Evolutionary conservation across 1,140 invertebrate genomes (phyloP), one percentile per base, ranked within the genome.

Genomic region (Drosophila murphyi): DNA sequence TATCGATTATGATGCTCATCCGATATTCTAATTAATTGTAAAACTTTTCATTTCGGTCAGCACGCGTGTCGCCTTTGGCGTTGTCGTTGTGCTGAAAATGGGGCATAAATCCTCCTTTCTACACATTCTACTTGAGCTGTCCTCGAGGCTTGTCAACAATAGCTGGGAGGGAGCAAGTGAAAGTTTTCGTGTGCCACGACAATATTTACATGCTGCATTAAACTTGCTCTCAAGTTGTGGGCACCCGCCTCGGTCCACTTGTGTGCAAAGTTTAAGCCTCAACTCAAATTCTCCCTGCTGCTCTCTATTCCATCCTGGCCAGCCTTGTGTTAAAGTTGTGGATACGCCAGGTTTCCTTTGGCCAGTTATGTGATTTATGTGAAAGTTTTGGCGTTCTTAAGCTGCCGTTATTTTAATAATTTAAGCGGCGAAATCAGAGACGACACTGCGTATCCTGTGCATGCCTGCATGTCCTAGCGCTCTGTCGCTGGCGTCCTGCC

Each of bases 141-240:
- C 54, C 78, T 72, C 75, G 37, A 52, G 75, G 62, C 57, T 62
- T 82, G 82, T 81, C 83, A 82, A 82, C 82, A 88, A 77, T 83
- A 67, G 80, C 39, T 43, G 39, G n/a, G 10, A n/a, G 47, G 54
- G 48, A 59, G 68, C 71, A 69, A 78, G 72, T 88, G 82, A 86
- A 86, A 86, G 82, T 86, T 86, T 86, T 88, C 79, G 64, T 86
- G 82, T 72, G 79, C 86, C 82, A 86, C 70, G 83, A 65, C 83
- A 88, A 87, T 89, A 87, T 87, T 87, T 87, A 87, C 83, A 87
- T 89, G 83, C 85, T 87, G 85, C 83, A 87, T 87, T 87, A 87
- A 89, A 89, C 83, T 89, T 88, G 79, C 79, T 71, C 60, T 60
- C 65, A 76, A 78, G 73, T 67, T 76, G 54, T 63, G 56, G 45